phyloP scores from a whole-genome alignment of 2,888 invertebrate genomes.

The Ophion obscuratus region DNA sequence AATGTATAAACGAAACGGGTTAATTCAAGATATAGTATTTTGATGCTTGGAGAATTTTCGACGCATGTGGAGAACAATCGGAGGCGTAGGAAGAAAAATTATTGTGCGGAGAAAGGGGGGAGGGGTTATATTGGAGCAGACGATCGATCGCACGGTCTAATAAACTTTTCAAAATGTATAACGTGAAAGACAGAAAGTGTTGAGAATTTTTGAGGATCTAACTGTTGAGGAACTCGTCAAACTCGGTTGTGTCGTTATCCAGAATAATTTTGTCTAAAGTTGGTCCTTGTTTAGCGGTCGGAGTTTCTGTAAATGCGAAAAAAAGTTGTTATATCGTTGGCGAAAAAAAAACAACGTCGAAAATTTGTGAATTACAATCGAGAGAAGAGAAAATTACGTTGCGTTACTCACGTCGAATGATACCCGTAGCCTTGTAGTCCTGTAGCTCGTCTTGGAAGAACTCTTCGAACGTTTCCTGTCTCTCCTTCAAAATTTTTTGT shows the following conservation, averaged over 20 bases:
- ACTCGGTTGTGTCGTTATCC: slow-evolving; percentile 86
- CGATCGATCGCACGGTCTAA: slow-evolving; percentile 34
- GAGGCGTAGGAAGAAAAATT: background rate
- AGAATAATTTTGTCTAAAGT: slow-evolving; percentile 88
- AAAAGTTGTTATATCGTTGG: background rate
- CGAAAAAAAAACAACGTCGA: too few relatives aligned
- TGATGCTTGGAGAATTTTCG: background rate
- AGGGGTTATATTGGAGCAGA: background rate
- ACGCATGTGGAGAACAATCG: background rate
- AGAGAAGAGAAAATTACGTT: background rate
- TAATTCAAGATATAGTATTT: background rate
- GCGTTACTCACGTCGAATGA: slow-evolving; percentile 86
- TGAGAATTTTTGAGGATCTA: slow-evolving; percentile 70
- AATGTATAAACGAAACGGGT: background rate
- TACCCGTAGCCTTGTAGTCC: slow-evolving; percentile 87
- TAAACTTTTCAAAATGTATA: slow-evolving; percentile 63
- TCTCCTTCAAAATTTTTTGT: slow-evolving; percentile 86
- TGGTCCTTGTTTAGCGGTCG: slow-evolving; percentile 80
- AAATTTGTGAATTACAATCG: slow-evolving; percentile 1
- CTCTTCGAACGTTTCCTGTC: slow-evolving; percentile 89
- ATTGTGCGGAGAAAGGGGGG: background rate
- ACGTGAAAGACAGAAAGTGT: slow-evolving; percentile 44
- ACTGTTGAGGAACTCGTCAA: slow-evolving; percentile 87
- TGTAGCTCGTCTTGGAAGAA: slow-evolving; percentile 89
- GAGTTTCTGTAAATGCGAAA: slow-evolving; percentile 71